A percentile compares a stretch with the other conserved stretches of the same genome.
Evolutionary conservation across 2,797 vertebrate species (phyloP).

Genomic region (Spondyliosoma cantharus): DNA sequence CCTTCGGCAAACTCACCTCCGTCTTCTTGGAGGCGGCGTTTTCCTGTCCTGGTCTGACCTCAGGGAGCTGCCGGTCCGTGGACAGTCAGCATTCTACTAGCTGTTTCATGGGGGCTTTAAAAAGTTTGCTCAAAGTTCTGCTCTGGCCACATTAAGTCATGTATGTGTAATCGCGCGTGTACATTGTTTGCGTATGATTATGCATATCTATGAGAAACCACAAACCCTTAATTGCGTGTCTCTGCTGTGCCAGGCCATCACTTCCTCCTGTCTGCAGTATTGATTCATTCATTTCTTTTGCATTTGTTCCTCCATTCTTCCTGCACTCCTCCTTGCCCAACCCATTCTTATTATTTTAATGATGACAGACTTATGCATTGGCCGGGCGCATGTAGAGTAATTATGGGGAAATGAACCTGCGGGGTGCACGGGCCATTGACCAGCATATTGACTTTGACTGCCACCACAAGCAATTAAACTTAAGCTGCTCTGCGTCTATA

Average conservation of each 20-base stretch:
- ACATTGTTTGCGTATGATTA: slow-evolving; percentile 11
- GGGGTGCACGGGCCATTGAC: slow-evolving; percentile 85
- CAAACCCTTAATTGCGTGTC: slow-evolving; percentile 21
- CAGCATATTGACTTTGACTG: slow-evolving; percentile 87
- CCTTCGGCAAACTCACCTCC: too few species aligned
- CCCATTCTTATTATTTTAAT: slow-evolving; percentile 83
- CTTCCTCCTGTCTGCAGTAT: slow-evolving; percentile 53
- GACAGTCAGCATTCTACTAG: too few species aligned
- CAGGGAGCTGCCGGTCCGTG: too few species aligned
- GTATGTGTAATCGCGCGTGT: neutral
- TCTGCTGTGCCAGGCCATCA: slow-evolving; percentile 42
- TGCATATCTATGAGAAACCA: slow-evolving; percentile 18
- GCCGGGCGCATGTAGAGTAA: slow-evolving; percentile 83
- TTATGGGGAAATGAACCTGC: slow-evolving; percentile 86
- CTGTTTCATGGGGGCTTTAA: neutral
- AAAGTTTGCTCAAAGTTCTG: slow-evolving; percentile 5
- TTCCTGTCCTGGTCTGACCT: too few species aligned
- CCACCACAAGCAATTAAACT: slow-evolving; percentile 87
- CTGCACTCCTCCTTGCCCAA: slow-evolving; percentile 54
- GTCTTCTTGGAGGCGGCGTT: too few species aligned
- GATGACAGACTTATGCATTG: slow-evolving; percentile 84
- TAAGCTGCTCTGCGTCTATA: slow-evolving; percentile 79
- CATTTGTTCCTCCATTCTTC: slow-evolving; percentile 63
- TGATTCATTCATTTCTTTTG: slow-evolving; percentile 73
- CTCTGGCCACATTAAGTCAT: neutral